phyloP scores from a whole-genome alignment of 1,140 invertebrate genomes.

The Bradynema listronoti region DNA sequence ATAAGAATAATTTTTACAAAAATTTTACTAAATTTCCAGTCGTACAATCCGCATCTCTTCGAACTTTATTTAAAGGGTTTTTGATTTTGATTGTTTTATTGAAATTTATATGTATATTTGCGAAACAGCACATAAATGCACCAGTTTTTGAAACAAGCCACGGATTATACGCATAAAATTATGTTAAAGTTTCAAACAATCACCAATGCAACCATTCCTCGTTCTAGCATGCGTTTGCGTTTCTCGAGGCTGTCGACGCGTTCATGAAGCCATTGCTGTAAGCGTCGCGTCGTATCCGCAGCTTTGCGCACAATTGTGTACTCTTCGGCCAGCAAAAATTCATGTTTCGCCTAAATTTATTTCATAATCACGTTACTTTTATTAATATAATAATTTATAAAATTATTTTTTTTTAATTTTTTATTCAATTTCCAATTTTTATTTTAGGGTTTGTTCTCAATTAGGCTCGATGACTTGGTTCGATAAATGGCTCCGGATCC shows the following conservation, averaged over 20 bases:
- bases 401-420: background rate
- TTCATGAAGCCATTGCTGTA: conserved; percentile 37
- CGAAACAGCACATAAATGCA: too few relatives aligned
- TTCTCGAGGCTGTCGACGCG: conserved; percentile 43
- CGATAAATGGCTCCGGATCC: too few relatives aligned
- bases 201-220: conserved; percentile 53
- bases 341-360: conserved; percentile 40
- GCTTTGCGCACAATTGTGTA: conserved; percentile 29
- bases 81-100: too few relatives aligned
- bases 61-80: too few relatives aligned
- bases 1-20: background rate
- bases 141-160: too few relatives aligned
- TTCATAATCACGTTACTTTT: background rate
- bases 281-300: conserved; percentile 23
- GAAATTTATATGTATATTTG: too few relatives aligned
- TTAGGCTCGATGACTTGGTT: too few relatives aligned
- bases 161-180: too few relatives aligned
- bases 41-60: too few relatives aligned
- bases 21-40: too few relatives aligned
- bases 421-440: background rate
- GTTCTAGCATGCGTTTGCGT: conserved; percentile 35
- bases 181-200: too few relatives aligned
- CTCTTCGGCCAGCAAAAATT: conserved; percentile 42
- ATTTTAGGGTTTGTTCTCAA: too few relatives aligned
- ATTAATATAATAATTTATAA: background rate